Conservation (phyloP, 2,888 invertebrate genomes). For the Leptopilina drosophilae region DNA sequence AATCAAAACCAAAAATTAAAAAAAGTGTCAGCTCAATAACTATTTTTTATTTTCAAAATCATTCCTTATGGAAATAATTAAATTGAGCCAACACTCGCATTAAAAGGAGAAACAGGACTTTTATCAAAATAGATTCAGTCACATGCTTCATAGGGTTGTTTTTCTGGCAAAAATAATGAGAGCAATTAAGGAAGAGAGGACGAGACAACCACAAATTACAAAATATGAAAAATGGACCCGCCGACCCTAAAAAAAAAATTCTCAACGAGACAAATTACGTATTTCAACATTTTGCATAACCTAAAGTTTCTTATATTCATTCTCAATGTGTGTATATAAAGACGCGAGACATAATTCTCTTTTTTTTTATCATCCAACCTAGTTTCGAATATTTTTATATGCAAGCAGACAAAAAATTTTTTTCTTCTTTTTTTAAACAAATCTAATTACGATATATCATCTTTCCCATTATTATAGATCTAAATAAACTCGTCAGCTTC, state of each 20-base stretch:
- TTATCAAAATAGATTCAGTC: slow-evolving; percentile 11
- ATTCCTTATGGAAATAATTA: background rate
- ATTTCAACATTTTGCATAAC: slow-evolving; percentile 52
- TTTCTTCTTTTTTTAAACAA: slow-evolving; percentile 5
- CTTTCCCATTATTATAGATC: slow-evolving; percentile 8
- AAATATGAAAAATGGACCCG: slow-evolving; percentile 53
- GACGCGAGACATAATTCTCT: slow-evolving; percentile 9
- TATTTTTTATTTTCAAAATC: background rate
- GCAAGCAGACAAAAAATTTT: slow-evolving; percentile 10
- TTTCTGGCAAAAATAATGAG: slow-evolving; percentile 35
- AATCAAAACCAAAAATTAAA: background rate
- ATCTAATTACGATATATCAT: slow-evolving; percentile 21
- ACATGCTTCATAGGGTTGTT: slow-evolving; percentile 13
- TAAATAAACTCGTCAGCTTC: slow-evolving; percentile 52
- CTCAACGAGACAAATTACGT: slow-evolving; percentile 53
- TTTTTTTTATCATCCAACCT: slow-evolving; percentile 24
- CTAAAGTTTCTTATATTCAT: slow-evolving; percentile 30
- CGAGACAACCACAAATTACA: slow-evolving; percentile 56
- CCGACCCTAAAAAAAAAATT: slow-evolving; percentile 56
- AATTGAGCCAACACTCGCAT: background rate
- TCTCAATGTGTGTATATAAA: slow-evolving; percentile 2
- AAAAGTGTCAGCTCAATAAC: background rate
- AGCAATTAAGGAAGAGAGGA: slow-evolving; percentile 31
- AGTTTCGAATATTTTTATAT: slow-evolving; percentile 22
- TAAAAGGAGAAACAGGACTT: slow-evolving; percentile 16